These are phyloP conservation scores for Liodrosophila aerea DNA, from an alignment of 2,888 invertebrate species.

Conservation along the genomic window DNA sequence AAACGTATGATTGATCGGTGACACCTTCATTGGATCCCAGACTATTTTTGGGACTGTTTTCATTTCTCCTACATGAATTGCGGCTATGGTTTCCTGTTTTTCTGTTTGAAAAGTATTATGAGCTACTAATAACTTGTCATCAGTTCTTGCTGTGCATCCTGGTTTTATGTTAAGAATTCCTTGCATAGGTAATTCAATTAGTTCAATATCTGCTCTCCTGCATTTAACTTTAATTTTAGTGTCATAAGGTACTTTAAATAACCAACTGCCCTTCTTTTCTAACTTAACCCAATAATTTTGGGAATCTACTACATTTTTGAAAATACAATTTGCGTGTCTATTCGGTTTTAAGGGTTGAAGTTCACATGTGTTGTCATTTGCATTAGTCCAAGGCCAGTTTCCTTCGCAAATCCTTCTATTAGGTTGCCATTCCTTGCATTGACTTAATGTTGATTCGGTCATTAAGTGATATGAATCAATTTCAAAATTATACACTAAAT, in stretches of 20 bases:
- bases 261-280: background rate
- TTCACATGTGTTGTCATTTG: slow-evolving; percentile 8
- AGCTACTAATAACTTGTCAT: slow-evolving; percentile 1
- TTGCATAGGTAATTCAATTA: background rate
- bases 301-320: background rate
- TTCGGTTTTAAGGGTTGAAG: slow-evolving; percentile 7
- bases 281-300: background rate
- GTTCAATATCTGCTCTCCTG: background rate
- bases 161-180: background rate
- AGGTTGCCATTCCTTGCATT: slow-evolving; percentile 8
- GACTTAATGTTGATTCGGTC: slow-evolving; percentile 7
- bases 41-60: background rate
- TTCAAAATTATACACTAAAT: slow-evolving; percentile 13
- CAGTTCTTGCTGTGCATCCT: slow-evolving; percentile 2
- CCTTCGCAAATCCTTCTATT: slow-evolving; percentile 9
- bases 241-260: background rate
- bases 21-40: background rate
- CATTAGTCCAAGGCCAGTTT: slow-evolving; percentile 8
- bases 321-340: background rate
- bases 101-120: background rate
- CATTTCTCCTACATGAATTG: background rate
- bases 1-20: background rate
- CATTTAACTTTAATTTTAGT: background rate
- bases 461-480: slow-evolving; percentile 11
- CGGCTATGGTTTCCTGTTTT: background rate